Percentiles rank a stretch among this genome's conserved stretches.
These are phyloP conservation scores for Limenitis camilla DNA, from an alignment of 2,888 invertebrate genomes.

Conservation along the genomic window DNA sequence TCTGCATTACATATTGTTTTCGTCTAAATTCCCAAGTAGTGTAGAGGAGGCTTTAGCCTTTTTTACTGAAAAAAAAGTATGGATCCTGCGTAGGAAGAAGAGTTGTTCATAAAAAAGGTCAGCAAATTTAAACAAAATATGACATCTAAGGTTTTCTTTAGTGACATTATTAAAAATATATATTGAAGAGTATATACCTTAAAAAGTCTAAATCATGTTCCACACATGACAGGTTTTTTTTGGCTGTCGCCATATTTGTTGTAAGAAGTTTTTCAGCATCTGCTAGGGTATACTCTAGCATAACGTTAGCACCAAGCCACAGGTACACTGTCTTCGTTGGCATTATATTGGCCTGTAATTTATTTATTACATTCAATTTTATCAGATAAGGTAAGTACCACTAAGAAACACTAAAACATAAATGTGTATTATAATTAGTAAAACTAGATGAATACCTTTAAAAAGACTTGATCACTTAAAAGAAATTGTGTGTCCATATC, in stretches of 20 bases:
- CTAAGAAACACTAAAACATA: not conserved
- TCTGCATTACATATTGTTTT: too few species aligned
- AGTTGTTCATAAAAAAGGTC: too few species aligned
- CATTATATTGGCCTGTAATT: constrained; percentile 87
- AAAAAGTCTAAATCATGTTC: constrained; percentile 96
- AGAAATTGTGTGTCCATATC: constrained; percentile 91
- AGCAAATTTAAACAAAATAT: too few species aligned
- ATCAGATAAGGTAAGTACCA: not conserved
- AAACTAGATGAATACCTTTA: constrained; percentile 53
- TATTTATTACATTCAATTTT: not conserved
- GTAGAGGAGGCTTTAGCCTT: too few species aligned
- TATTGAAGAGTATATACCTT: constrained; percentile 66
- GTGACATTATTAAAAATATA: not conserved
- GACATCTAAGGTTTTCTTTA: too few species aligned
- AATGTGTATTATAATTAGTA: too few species aligned
- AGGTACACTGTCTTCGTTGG: constrained; percentile 92
- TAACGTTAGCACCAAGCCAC: constrained; percentile 94
- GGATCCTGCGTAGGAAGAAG: too few species aligned
- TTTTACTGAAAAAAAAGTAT: too few species aligned
- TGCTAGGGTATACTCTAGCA: constrained; percentile 95
- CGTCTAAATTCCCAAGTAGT: too few species aligned
- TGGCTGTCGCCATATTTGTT: constrained; percentile 89
- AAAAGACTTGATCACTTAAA: constrained; percentile 93
- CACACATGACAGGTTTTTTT: constrained; percentile 86
- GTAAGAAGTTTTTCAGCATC: constrained; percentile 90